These are phyloP conservation scores for Cylas formicarius DNA, from an alignment of 1,140 invertebrate genomes.

Conservation along the genomic window DNA sequence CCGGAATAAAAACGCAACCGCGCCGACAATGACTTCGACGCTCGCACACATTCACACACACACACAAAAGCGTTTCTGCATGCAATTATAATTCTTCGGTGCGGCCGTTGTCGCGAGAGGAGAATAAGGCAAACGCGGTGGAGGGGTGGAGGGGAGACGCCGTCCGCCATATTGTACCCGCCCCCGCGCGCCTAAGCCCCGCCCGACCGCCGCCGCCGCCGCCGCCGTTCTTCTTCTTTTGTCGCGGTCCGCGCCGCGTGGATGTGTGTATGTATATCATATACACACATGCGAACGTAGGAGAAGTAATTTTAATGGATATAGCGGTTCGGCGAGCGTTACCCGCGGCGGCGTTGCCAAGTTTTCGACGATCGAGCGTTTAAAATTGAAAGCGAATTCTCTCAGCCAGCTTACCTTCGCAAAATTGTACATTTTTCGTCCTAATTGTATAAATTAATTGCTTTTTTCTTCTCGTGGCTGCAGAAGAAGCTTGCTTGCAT, in stretches of 20 bases:
- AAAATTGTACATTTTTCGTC: too few species aligned
- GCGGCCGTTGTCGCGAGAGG: constrained; percentile 28
- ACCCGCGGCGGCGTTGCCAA: too few species aligned
- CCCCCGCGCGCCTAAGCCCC: constrained; percentile 37
- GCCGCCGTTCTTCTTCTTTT: constrained; percentile 19
- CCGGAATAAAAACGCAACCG: constrained; percentile 1
- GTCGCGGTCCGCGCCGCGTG: constrained; percentile 20
- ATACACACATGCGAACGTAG: constrained; percentile 19
- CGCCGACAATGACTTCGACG: constrained; percentile 16
- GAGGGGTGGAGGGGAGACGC: constrained; percentile 35
- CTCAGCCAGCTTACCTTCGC: too few species aligned
- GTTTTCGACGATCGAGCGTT: too few species aligned
- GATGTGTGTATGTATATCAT: constrained; percentile 22
- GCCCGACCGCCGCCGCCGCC: constrained; percentile 29
- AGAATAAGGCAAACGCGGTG: too few species aligned
- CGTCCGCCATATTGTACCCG: constrained; percentile 44
- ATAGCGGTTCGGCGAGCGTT: too few species aligned
- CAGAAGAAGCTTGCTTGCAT: too few species aligned
- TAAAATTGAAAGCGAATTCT: too few species aligned
- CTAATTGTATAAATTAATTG: too few species aligned
- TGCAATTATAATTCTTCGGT: constrained; percentile 41
- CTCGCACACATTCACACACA: constrained; percentile 22
- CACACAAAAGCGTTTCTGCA: too few species aligned
- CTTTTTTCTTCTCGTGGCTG: too few species aligned
- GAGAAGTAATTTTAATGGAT: too few species aligned